phyloP scores from a whole-genome alignment of 92 coral and sea anemone genomes.

The Paramuricea clavata region DNA sequence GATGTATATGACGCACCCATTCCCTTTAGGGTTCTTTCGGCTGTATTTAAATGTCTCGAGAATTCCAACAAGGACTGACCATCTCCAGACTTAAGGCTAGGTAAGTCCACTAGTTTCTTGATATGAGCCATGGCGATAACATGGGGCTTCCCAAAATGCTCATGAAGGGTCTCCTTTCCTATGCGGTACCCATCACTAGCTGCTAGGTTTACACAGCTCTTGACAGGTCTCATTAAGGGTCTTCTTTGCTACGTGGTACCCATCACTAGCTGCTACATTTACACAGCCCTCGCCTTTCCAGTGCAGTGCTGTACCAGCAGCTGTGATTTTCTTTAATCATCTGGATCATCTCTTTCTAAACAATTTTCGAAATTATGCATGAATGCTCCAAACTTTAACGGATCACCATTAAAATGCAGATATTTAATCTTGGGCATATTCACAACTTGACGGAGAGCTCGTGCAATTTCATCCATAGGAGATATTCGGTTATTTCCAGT shows the following conservation, averaged over 20 bases:
- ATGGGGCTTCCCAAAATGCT: conserved; percentile 71
- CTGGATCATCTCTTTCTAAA: conserved; percentile 61
- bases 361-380: conserved; percentile 69
- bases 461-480: background rate
- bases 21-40: background rate
- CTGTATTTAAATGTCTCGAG: background rate
- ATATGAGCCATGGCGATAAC: conserved; percentile 72
- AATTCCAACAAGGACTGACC: conserved; percentile 60
- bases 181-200: conserved; percentile 6
- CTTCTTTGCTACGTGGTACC: background rate
- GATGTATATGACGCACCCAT: background rate
- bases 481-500: no score
- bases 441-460: background rate
- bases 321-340: conserved; percentile 66
- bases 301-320: conserved; percentile 69
- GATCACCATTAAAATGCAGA: conserved; percentile 73
- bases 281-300: conserved; percentile 72
- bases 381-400: conserved; percentile 60
- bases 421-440: conserved; percentile 68
- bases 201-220: conserved; percentile 72
- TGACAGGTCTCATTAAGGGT: conserved; percentile 42
- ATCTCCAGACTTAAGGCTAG: conserved; percentile 49
- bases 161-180: background rate
- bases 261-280: conserved; percentile 51
- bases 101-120: conserved; percentile 60